These are phyloP conservation scores for Amphipoea lucens DNA, from an alignment of 2,888 invertebrate genomes.

Conservation along the genomic window DNA sequence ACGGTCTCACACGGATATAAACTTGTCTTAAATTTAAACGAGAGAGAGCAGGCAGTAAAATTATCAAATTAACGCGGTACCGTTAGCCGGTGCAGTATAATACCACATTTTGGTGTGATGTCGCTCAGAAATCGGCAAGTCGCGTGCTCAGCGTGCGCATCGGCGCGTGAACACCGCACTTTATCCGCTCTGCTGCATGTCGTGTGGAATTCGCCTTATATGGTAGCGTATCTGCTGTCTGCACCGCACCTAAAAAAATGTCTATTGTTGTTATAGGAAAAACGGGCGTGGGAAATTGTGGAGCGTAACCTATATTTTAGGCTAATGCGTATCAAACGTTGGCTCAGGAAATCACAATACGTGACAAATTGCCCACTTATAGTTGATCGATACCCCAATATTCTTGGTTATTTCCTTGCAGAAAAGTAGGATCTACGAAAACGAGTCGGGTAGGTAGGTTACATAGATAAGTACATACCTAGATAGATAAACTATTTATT, in stretches of 20 bases:
- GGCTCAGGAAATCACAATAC: slow-evolving; percentile 43
- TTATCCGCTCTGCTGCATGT: slow-evolving; percentile 78
- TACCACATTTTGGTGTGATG: slow-evolving; percentile 65
- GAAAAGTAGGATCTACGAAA: slow-evolving; percentile 13
- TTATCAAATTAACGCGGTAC: slow-evolving; percentile 76
- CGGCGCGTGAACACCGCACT: slow-evolving; percentile 73
- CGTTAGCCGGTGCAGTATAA: slow-evolving; percentile 66
- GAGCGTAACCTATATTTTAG: slow-evolving; percentile 77
- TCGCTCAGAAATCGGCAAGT: slow-evolving; percentile 66
- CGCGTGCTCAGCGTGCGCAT: slow-evolving; percentile 65
- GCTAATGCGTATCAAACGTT: slow-evolving; percentile 56
- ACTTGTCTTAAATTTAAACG: slow-evolving; percentile 61
- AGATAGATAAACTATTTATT: too few species aligned
- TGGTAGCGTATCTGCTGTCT: slow-evolving; percentile 74
- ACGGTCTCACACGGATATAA: slow-evolving; percentile 62
- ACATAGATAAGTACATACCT: too few species aligned
- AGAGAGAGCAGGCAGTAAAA: slow-evolving; percentile 71
- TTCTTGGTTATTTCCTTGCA: slow-evolving; percentile 11
- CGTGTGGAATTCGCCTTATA: slow-evolving; percentile 86
- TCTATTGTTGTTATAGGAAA: slow-evolving; percentile 71
- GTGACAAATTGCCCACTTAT: slow-evolving; percentile 56
- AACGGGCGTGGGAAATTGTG: slow-evolving; percentile 79
- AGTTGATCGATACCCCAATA: slow-evolving; percentile 20
- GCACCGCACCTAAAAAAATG: slow-evolving; percentile 70
- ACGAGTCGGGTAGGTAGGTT: too few species aligned